phyloP scores from a whole-genome alignment of 2,888 invertebrate genomes.

The Tipula lateralis region DNA sequence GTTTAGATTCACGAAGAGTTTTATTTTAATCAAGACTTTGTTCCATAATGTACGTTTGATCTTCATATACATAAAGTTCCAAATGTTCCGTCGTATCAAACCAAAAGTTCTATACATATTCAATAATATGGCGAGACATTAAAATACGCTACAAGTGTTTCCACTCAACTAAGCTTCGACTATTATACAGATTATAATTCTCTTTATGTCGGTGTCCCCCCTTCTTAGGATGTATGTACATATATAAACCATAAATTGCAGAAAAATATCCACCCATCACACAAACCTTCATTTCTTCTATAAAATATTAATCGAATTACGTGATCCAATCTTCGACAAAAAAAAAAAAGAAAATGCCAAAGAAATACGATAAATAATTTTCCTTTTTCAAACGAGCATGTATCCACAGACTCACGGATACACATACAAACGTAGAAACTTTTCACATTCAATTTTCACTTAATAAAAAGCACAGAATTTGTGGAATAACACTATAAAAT shows the following conservation, averaged over 20 bases:
- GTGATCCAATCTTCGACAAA: background rate
- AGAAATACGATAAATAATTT: conserved; percentile 6
- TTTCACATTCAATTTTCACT: conserved; percentile 15
- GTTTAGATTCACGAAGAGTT: too few species aligned
- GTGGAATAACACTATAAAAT: background rate
- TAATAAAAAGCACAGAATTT: background rate
- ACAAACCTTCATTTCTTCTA: background rate
- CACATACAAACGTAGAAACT: background rate
- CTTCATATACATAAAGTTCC: too few species aligned
- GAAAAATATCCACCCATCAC: background rate
- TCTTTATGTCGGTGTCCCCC: too few species aligned
- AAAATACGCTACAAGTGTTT: background rate
- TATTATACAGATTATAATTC: background rate
- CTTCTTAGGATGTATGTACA: too few species aligned
- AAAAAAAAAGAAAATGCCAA: background rate
- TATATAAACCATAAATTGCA: background rate
- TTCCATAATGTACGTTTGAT: too few species aligned
- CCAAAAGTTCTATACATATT: too few species aligned
- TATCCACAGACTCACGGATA: background rate
- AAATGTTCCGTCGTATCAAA: too few species aligned
- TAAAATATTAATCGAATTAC: conserved; percentile 19
- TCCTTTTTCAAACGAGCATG: background rate
- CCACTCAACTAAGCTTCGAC: background rate
- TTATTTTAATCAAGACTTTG: too few species aligned
- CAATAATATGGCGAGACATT: background rate